These are phyloP conservation scores for Rugalucina vietnamica DNA, from an alignment of 2,888 invertebrate species.

Conservation along the genomic window DNA sequence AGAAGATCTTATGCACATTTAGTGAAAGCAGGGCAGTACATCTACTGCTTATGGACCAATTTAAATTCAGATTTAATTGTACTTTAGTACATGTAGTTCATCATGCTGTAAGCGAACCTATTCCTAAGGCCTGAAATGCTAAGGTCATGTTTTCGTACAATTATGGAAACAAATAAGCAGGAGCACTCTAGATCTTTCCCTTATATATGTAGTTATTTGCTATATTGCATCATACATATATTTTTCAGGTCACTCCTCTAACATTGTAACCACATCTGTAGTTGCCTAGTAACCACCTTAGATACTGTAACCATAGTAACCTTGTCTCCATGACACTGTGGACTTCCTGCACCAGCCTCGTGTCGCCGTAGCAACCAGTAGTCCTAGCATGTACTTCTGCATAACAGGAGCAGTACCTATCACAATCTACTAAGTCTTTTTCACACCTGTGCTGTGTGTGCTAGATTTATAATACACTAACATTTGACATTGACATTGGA, in stretches of 20 bases:
- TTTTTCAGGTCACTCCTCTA: slow-evolving; percentile 2
- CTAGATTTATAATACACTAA: not conserved
- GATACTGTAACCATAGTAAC: not conserved
- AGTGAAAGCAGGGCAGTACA: no score
- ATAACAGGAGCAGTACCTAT: not conserved
- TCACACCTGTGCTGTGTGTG: not conserved
- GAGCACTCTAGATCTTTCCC: not conserved
- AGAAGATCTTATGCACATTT: no score
- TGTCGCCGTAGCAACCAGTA: not conserved
- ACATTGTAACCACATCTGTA: not conserved
- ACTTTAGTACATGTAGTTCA: not conserved
- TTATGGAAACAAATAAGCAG: no score
- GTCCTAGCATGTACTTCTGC: not conserved
- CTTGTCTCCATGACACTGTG: not conserved
- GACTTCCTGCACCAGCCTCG: not conserved
- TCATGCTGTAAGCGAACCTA: not conserved
- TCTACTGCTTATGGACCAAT: no score
- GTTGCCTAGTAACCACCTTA: not conserved
- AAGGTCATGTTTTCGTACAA: not conserved
- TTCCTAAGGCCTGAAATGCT: not conserved
- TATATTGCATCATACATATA: not conserved
- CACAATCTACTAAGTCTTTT: not conserved
- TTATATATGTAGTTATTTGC: not conserved
- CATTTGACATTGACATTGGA: not conserved
- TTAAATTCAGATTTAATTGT: not conserved